Evolutionary conservation across 2,113 vertebrate species (phyloP), one percentile per base, ranked within the genome.

Genomic region (Sturnira hondurensis): DNA sequence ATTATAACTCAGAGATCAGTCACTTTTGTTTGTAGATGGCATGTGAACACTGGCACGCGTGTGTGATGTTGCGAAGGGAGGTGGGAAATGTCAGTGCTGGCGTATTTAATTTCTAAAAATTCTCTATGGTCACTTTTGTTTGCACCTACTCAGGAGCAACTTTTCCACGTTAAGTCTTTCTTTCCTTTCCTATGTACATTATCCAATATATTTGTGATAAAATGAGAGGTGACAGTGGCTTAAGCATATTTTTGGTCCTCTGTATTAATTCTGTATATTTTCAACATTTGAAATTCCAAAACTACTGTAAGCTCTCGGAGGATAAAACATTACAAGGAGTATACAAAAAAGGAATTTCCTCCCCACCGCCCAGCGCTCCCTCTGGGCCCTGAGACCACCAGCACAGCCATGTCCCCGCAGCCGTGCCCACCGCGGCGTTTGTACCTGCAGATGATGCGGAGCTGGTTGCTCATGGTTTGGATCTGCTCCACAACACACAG

Each of bases 381-480:
- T 56, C 31, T 28, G 28, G 31, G 20, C 12, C 47, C 52, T 22
- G 47, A 70, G 67, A 58, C 38, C 43, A 61, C 8, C 17, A 33
- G 9, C 12, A 61, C 2, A 36, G 22, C 43, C 47, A 22, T 73
- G 16, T 10, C 8, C 24, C 9, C 7, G n/a, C 15, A 22, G 47
- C 4, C 0, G 8, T 17, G 6, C 26, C 56, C 38, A 20, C 20
- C n/a, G 4, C 16, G 31, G 26, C 3, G 20, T 15, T n/a, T 94
- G 96, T 94, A 99, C 99, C 99, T 99, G 98, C 99, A 99, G 96
- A 99, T 98, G 33, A 99, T 99, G 97, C 67, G 71, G 11, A 99
- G 99, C 98, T 99, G 99, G 97, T 97, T 99, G 97, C 99, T 99
- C 97, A 99, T 95, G 31, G 99, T 99, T 74, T 99, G 98, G 90